Evolutionary conservation across 1,140 invertebrate genomes (phyloP), one percentile per base, ranked within the genome.

Genomic region (Drosophila equinoxialis): DNA sequence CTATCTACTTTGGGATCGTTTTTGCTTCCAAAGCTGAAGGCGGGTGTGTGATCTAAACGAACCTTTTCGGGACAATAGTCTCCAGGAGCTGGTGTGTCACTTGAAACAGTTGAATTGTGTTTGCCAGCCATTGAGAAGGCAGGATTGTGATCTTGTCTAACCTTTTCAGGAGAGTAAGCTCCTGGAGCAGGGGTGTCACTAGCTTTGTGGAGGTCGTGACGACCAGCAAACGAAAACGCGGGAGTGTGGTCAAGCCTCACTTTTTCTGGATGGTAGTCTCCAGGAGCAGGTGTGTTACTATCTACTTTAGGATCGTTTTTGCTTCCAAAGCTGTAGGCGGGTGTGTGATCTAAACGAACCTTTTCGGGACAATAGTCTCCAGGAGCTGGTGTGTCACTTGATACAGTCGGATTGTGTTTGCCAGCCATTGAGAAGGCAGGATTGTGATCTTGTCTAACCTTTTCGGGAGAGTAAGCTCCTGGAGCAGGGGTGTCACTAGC

Each of bases 51-150:
- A 45, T 92, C 92, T 37, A 93, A 81, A 57, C 95, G 94, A 20
- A 94, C 93, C 79, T 95, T 95, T 80, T 97, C 96, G 1, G 96
- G 96, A 93, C 95, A 93, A 93, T 98, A 94, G 90, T 95, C 93
- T 81, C 96, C 93, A 78, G 97, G 94, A 76, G 95, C 95, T 1
- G 97, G 97, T 1, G 95, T 96, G 30, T 94, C 93, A 81, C 96
- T 96, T 2, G 92, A 71, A 91, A 95, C 95, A 8, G 93, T 92
- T 14, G 93, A 93, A 71, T 94, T 92, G 54, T 71, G 70, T 11
- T 76, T 79, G 1, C 93, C 93, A 51, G 93, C 92, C 81, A 94
- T 94, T 0, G 93, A 90, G 79, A 91, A 94, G 14, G 93, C 93
- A 8, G 94, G 94, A 42, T 93, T 93, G 68, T 93, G 92, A 91